These are phyloP conservation scores for Agrilus biguttatus DNA, from an alignment of 2,888 invertebrate genomes.

Conservation along the genomic window DNA sequence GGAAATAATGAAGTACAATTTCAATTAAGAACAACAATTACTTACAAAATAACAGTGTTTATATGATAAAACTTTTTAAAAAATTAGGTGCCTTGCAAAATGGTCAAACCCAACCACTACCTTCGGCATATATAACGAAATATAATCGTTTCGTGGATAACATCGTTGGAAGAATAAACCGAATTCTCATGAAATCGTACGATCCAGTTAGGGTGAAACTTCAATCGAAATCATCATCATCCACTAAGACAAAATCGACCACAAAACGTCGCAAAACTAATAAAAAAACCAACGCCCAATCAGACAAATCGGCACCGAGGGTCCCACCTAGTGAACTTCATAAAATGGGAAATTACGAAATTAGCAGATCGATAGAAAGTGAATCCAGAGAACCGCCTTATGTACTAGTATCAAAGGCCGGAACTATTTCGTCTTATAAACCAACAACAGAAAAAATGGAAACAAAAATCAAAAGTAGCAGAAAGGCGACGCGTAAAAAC, in stretches of 20 bases:
- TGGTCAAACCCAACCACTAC: slow-evolving; percentile 31
- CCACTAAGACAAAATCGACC: slow-evolving; percentile 30
- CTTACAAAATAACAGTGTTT: too few species aligned
- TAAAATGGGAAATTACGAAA: slow-evolving; percentile 27
- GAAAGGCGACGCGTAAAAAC: slow-evolving; percentile 13
- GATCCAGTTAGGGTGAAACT: slow-evolving; percentile 73
- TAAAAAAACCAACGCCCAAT: slow-evolving; percentile 7
- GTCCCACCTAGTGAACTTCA: slow-evolving; percentile 12
- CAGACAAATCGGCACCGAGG: slow-evolving; percentile 5
- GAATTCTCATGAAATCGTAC: slow-evolving; percentile 62
- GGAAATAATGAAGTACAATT: too few species aligned
- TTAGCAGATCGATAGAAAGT: slow-evolving; percentile 21
- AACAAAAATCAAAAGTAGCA: slow-evolving; percentile 12
- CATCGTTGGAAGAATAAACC: slow-evolving; percentile 68
- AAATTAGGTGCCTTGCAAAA: slow-evolving; percentile 6
- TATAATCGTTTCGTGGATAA: slow-evolving; percentile 79
- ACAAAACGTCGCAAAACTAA: slow-evolving; percentile 11
- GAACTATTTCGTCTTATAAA: slow-evolving; percentile 7
- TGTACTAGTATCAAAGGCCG: slow-evolving; percentile 25
- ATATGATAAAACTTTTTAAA: too few species aligned
- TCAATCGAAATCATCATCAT: slow-evolving; percentile 35
- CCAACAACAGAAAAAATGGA: slow-evolving; percentile 5
- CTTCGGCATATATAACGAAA: slow-evolving; percentile 61
- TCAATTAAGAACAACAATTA: too few species aligned
- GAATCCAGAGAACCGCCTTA: slow-evolving; percentile 25